Base-by-base conservation (phyloP, 1,140 invertebrate genomes). In the Tetranychus cinnabarinus region DNA sequence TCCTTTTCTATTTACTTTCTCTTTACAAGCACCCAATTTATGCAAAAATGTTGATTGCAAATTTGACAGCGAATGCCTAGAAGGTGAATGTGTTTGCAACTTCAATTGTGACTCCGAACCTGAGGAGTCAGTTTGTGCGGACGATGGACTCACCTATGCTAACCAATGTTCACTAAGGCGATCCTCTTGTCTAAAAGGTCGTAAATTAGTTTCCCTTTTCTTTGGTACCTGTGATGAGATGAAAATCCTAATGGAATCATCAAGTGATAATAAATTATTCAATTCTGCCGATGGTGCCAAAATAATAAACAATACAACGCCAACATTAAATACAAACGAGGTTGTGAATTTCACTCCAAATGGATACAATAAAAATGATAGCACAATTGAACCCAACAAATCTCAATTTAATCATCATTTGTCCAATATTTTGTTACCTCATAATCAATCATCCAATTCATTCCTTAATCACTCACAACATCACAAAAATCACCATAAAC, bases 31-130 rank as follows among this genome's bases (percentile, higher is more conserved):
- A 62, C 89, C 86, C 69, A 86, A 86, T 70, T 70, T 85, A 50
- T 92, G 87, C 72, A 74, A 79, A 61, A 78, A 78, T 48, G 80
- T 89, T 5, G 76, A 80, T 65, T 91, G 88, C 74, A 80, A 83
- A 64, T 81, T 79, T 70, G 85, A 84, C 7, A 84, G 82, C 23
- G 77, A 77, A 36, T 91, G 88, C 70, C 78, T 85, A 67, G 81
- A 83, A 47, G 88, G 86, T 0, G 77, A 80, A 52, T 91, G 87
- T 73, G 77, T 88, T 5, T 91, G 88, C 69, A 85, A 85, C 1
- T 79, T 80, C 56, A 78, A 81, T 64, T 91, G 88, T 71, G 72
- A 73, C 2, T 35, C 48, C 13, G 63, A 57, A 4, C 15, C 15
- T 2, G 63, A 67, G 15, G 72, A 75, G 37, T 80, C 80, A 39